Conservation (phyloP, 1,140 invertebrate species). For the Helicoverpa armigera region DNA sequence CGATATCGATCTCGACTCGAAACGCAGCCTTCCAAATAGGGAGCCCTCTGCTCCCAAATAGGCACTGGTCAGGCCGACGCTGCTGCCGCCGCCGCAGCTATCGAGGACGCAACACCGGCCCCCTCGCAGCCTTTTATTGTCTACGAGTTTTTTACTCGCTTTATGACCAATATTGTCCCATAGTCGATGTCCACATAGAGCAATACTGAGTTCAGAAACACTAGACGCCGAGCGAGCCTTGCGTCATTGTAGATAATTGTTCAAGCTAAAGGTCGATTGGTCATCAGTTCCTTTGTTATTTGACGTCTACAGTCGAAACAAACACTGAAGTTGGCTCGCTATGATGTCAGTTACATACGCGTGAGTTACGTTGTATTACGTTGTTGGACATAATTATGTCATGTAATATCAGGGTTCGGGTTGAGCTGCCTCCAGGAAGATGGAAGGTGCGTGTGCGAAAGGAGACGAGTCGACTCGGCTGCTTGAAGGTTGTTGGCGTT, state of each 20-base stretch:
- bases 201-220: conserved; percentile 36
- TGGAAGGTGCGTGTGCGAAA: conserved; percentile 16
- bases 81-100: conserved; percentile 64
- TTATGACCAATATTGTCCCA: conserved; percentile 73
- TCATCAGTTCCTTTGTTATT: conserved; percentile 68
- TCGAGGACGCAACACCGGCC: conserved; percentile 69
- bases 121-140: conserved; percentile 80
- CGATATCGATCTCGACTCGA: conserved; percentile 81
- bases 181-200: conserved; percentile 63
- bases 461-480: not conserved
- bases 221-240: conserved; percentile 32
- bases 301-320: conserved; percentile 67
- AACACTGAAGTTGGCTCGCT: conserved; percentile 46
- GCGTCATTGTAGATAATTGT: conserved; percentile 47
- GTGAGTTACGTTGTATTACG: conserved; percentile 10
- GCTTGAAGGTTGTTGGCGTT: not conserved
- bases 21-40: conserved; percentile 85
- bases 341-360: conserved; percentile 23
- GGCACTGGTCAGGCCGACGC: conserved; percentile 70
- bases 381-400: conserved; percentile 24
- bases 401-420: conserved; percentile 7
- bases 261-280: conserved; percentile 56
- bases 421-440: conserved; percentile 17
- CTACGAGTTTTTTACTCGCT: conserved; percentile 77
- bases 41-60: conserved; percentile 78